These are phyloP conservation scores for Cacatua alba DNA, from an alignment of 2,113 vertebrate species.

Conservation along the genomic window DNA sequence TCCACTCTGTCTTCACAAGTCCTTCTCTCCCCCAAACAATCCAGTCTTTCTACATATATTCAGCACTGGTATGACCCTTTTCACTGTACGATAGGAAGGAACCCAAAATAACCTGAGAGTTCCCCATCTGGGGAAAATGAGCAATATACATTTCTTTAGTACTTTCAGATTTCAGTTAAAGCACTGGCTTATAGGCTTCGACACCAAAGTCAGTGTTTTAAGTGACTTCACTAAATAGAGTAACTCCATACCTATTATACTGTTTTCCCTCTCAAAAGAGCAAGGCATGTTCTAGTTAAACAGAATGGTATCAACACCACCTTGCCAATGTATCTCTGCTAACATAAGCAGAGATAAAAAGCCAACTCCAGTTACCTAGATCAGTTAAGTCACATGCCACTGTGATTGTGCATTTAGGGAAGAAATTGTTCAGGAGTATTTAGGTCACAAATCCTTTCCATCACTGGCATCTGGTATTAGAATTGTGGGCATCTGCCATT, in stretches of 20 bases:
- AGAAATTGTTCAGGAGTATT: conserved; percentile 51
- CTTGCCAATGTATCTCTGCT: background rate
- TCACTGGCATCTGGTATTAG: conserved; percentile 46
- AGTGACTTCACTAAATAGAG: background rate
- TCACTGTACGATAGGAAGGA: background rate
- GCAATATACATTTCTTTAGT: background rate
- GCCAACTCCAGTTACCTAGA: background rate
- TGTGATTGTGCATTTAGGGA: conserved; percentile 23
- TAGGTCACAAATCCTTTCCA: conserved; percentile 71
- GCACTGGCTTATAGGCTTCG: background rate
- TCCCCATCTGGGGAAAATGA: background rate
- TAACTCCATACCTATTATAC: background rate
- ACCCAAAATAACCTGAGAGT: background rate
- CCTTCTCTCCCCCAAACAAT: background rate
- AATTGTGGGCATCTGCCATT: conserved; percentile 61
- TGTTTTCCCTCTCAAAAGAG: background rate
- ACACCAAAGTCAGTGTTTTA: background rate
- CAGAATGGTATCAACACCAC: background rate
- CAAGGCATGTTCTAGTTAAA: background rate
- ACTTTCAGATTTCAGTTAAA: background rate
- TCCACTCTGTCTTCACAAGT: background rate
- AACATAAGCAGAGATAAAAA: background rate
- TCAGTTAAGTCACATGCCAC: background rate
- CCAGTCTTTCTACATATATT: background rate
- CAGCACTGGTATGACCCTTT: background rate